These are phyloP conservation scores for Caenorhabditis auriculariae DNA, from an alignment of 2,888 invertebrate genomes.

Conservation along the genomic window DNA sequence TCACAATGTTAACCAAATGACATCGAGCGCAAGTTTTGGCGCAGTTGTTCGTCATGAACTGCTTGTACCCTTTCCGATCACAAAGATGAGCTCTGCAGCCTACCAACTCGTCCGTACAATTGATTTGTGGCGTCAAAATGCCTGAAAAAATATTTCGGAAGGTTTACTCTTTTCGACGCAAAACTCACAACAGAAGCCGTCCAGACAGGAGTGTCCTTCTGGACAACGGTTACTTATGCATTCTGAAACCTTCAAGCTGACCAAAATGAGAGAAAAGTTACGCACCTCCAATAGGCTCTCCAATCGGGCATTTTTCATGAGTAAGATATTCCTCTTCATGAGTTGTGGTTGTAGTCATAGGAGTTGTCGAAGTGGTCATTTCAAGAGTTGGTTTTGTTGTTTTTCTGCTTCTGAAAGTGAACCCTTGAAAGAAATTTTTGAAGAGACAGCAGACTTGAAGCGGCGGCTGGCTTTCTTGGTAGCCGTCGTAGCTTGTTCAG, in stretches of 20 bases:
- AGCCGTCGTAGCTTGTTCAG: slow-evolving; percentile 5
- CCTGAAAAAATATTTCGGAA: slow-evolving; percentile 10
- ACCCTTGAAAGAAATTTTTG: background rate
- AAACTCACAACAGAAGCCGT: background rate
- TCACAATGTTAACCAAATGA: slow-evolving; percentile 38
- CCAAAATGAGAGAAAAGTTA: background rate
- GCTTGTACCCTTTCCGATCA: slow-evolving; percentile 39
- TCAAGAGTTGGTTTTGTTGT: slow-evolving; percentile 3
- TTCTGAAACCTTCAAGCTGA: slow-evolving; percentile 10
- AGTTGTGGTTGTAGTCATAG: slow-evolving; percentile 15
- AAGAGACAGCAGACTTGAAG: background rate
- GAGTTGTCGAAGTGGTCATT: slow-evolving; percentile 7
- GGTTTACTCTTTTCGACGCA: background rate
- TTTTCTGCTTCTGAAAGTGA: background rate
- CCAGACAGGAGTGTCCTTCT: slow-evolving; percentile 48
- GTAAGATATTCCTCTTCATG: slow-evolving; percentile 15
- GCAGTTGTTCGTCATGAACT: slow-evolving; percentile 53
- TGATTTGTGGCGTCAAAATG: slow-evolving; percentile 49
- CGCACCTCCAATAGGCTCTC: slow-evolving; percentile 48
- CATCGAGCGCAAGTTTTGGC: slow-evolving; percentile 50
- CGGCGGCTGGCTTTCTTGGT: slow-evolving; percentile 11
- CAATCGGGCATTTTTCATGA: slow-evolving; percentile 38
- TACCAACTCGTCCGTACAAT: slow-evolving; percentile 44
- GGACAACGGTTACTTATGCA: slow-evolving; percentile 43
- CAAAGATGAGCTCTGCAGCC: slow-evolving; percentile 45